phyloP scores from a whole-genome alignment of 2,113 vertebrate genomes.

The Crotalus helleri region DNA sequence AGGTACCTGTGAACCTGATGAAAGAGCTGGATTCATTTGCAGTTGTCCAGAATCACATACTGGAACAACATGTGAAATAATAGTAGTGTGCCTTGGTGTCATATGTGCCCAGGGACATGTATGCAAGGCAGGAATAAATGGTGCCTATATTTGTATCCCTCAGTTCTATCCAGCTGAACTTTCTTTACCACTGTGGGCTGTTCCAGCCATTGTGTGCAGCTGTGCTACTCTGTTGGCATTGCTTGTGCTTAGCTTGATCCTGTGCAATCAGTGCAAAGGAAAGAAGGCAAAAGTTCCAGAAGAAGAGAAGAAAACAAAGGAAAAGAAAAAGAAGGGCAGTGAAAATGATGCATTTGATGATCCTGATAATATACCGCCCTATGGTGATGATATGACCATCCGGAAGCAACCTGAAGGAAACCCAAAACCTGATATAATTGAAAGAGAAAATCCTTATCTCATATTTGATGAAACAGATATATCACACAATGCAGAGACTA shows the following conservation, averaged over 20 bases:
- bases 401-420: constrained; percentile 96
- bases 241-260: constrained; percentile 88
- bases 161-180: constrained; percentile 65
- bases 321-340: constrained; percentile 97
- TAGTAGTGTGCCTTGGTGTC: constrained; percentile 86
- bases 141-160: constrained; percentile 77
- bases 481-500: constrained; percentile 75
- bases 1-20: constrained; percentile 84
- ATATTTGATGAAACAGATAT: constrained; percentile 95
- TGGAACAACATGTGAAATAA: constrained; percentile 79
- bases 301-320: constrained; percentile 87
- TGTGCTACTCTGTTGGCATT: constrained; percentile 87
- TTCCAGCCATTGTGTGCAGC: constrained; percentile 92
- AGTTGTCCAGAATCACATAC: constrained; percentile 84
- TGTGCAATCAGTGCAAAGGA: constrained; percentile 90
- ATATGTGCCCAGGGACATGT: constrained; percentile 78
- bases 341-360: constrained; percentile 96
- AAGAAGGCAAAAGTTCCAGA: constrained; percentile 78
- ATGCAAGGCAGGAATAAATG: constrained; percentile 73
- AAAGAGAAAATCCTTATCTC: constrained; percentile 94
- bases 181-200: constrained; percentile 91
- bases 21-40: constrained; percentile 78
- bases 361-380: constrained; percentile 91
- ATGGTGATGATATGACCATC: constrained; percentile 91
- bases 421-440: constrained; percentile 95